Evolutionary conservation across 2,113 vertebrate genomes (phyloP).

Genomic region (Catagonus wagneri): DNA sequence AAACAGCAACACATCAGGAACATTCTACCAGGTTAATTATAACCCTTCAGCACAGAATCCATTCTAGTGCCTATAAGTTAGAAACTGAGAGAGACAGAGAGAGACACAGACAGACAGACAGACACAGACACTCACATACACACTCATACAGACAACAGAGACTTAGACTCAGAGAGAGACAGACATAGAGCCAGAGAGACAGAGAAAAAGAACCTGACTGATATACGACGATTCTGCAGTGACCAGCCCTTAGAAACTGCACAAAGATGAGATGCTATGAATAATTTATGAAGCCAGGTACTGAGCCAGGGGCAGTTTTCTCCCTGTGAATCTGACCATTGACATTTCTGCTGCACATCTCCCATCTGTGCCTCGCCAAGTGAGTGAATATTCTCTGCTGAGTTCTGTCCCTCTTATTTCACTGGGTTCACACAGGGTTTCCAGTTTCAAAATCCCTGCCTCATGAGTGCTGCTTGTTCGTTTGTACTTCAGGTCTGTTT

Average conservation of each 20-base stretch:
- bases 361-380: conserved; percentile 66
- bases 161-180: background rate
- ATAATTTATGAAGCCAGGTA: conserved; percentile 62
- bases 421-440: conserved; percentile 71
- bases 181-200: background rate
- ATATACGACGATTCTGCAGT: conserved; percentile 10
- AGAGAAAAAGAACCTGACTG: background rate
- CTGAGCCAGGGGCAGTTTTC: conserved; percentile 65
- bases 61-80: background rate
- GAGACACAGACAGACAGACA: background rate
- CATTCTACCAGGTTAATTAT: background rate
- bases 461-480: background rate
- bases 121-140: too few relatives aligned
- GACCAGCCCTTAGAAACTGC: background rate
- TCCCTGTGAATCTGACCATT: conserved; percentile 67
- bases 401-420: conserved; percentile 70
- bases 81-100: background rate
- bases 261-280: conserved; percentile 49
- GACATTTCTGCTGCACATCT: conserved; percentile 62
- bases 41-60: background rate
- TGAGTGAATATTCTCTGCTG: conserved; percentile 69
- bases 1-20: background rate
- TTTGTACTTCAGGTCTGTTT: conserved; percentile 51
- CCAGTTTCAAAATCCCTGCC: conserved; percentile 51
- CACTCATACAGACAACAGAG: too few relatives aligned